Percentiles rank a stretch among this genome's conserved stretches.
phyloP scores from a whole-genome alignment of 2,797 vertebrate genomes.

The Cryptoblepharus egeriae region DNA sequence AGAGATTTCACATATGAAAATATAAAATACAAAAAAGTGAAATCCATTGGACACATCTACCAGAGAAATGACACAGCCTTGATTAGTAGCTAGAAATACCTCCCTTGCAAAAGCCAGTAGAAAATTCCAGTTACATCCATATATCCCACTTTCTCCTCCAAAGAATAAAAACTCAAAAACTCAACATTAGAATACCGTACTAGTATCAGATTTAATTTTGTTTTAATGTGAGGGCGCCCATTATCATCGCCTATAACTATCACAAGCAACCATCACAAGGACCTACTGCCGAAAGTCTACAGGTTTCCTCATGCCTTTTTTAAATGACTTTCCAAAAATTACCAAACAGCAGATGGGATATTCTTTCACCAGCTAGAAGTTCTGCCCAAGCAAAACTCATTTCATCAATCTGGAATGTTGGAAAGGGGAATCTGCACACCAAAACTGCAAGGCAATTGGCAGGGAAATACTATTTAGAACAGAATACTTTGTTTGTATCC shows the following conservation, averaged over 20 bases:
- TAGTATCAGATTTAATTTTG: too few relatives aligned
- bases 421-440: not conserved
- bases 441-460: too few relatives aligned
- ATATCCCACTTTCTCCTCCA: too few relatives aligned
- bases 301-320: not conserved
- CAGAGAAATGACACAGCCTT: not conserved
- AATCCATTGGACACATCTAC: not conserved
- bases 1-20: not conserved
- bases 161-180: not conserved
- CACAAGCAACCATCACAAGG: not conserved
- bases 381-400: not conserved
- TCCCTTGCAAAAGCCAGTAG: not conserved
- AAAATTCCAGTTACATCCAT: not conserved
- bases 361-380: not conserved
- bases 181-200: not conserved
- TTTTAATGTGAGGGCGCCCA: too few relatives aligned
- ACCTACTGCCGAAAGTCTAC: not conserved
- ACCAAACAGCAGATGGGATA: too few relatives aligned
- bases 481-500: too few relatives aligned
- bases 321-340: not conserved
- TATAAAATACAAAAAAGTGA: not conserved
- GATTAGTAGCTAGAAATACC: not conserved
- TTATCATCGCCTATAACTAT: not conserved
- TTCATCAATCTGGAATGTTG: not conserved
- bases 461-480: not conserved